Evolutionary conservation across 2,888 invertebrate genomes (phyloP), one percentile per base, ranked within the genome.

Genomic region (Lepeophtheirus nordmannii): DNA sequence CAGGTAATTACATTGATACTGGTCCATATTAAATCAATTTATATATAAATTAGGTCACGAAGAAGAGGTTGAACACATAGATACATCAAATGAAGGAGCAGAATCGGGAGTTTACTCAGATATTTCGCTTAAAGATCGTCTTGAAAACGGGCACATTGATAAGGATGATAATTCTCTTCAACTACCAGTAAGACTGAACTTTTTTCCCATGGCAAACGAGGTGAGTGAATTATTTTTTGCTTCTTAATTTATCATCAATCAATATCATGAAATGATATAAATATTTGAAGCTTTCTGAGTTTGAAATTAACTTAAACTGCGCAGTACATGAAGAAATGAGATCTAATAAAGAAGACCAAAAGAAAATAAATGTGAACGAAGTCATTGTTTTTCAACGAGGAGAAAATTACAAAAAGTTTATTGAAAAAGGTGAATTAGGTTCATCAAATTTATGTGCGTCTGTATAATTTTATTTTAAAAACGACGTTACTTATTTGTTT

Each of bases 281-380:
- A n/a, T 46, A 46, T 46, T 46, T 46, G 53, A 46, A 46, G 53
- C 53, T 46, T 5, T 46, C 53, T n/a, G 53, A 46, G 53, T 17
- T 46, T 5, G 53, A 46, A 17, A 46, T 46, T n/a, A 46, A 46
- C 17, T 17, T 46, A 17, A 46, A 46, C 53, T 46, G 53, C 17
- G 53, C 53, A 14, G 17, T 46, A n/a, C 53, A 46, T 17, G 53
- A 46, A 17, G 53, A 46, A 46, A 17, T 46, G 53, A 46, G 53
- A 46, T 17, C 14, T n/a, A 14, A 17, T 17, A 46, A 46, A 17
- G 53, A 46, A 46, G 17, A 17, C 3, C 8, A 8, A 5, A 14
- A 14, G 5, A 14, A 46, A n/a, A 5, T n/a, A 3, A 46, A 17
- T 46, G 17, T 2, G n/a, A 14, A 14, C 8, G 53, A 46, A 17